Conservation (phyloP, 2,797 vertebrate species). For the Kryptopterus vitreolus region DNA sequence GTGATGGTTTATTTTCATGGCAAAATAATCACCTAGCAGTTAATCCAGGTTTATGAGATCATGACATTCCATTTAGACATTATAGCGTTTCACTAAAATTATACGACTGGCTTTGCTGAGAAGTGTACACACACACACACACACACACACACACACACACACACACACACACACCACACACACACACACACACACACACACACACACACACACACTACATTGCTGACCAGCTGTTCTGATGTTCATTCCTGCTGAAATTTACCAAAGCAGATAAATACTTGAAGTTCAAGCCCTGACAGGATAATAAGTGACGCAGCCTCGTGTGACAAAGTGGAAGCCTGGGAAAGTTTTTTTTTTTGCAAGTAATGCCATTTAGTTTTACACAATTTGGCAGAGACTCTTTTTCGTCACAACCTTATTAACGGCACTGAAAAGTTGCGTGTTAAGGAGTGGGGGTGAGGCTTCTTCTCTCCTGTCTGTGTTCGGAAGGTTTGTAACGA, state of each 20-base stretch:
- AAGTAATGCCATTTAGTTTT: background rate
- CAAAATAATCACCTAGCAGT: background rate
- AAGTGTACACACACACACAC: background rate
- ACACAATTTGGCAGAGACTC: too few species aligned
- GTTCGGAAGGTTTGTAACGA: too few species aligned
- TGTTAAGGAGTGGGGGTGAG: too few species aligned
- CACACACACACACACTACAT: too few species aligned
- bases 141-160: too few species aligned
- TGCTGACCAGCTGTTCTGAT: background rate
- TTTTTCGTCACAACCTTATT: too few species aligned
- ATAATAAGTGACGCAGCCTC: background rate
- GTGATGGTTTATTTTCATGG: constrained; percentile 1
- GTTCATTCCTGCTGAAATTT: background rate
- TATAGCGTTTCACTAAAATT: background rate
- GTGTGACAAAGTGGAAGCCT: background rate
- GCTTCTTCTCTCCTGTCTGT: too few species aligned
- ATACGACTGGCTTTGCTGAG: background rate
- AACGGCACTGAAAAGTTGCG: too few species aligned
- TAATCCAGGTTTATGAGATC: constrained; percentile 1
- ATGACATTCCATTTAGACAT: background rate
- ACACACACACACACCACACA: too few species aligned
- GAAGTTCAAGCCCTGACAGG: background rate
- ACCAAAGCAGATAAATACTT: background rate
- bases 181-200: too few species aligned
- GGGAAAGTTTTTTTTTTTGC: background rate